Evolutionary conservation across 1,140 invertebrate species (phyloP).

Genomic region (Babylonia areolata): DNA sequence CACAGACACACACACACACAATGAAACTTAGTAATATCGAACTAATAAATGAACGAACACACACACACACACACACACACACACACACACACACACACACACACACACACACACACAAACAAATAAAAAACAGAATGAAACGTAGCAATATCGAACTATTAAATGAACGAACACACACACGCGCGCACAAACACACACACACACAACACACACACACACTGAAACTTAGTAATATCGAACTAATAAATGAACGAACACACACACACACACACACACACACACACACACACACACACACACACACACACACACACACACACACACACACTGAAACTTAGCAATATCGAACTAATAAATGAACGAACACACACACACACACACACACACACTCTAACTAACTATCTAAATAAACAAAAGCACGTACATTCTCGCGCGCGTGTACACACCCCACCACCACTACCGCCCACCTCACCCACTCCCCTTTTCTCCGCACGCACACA

Average conservation of each 20-base stretch:
- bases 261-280: constrained; percentile 1
- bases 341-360: neutral
- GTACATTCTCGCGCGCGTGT: neutral
- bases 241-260: neutral
- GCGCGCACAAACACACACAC: constrained; percentile 1
- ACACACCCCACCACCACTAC: constrained; percentile 22
- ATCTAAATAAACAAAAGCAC: neutral
- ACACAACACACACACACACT: neutral
- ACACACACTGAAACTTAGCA: neutral
- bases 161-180: neutral
- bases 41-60: neutral
- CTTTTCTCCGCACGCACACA: neutral
- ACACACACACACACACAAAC: no score
- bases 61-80: neutral
- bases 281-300: constrained; percentile 11
- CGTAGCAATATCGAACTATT: no score
- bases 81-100: neutral
- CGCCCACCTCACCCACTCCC: neutral
- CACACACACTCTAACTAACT: neutral
- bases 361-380: constrained; percentile 16
- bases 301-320: constrained; percentile 17
- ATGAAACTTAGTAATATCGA: neutral
- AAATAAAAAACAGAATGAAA: no score
- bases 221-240: no score
- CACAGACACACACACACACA: neutral